Conservation (phyloP, 2,113 vertebrate genomes). For the Shinisaurus crocodilurus region DNA sequence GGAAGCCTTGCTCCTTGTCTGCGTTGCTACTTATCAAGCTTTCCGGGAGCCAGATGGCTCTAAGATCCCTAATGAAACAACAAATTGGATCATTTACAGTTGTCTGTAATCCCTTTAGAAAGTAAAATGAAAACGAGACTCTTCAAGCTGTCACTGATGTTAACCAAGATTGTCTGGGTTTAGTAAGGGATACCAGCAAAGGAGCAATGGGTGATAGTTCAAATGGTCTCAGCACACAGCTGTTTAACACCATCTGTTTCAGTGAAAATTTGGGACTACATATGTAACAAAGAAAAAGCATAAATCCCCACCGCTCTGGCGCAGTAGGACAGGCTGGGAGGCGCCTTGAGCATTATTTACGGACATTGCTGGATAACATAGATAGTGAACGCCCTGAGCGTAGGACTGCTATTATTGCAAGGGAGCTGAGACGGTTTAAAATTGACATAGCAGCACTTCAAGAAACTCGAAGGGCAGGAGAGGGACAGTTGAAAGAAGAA, state of each 20-base stretch:
- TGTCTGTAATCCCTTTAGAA: slow-evolving; percentile 7
- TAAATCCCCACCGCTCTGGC: not conserved
- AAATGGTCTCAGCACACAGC: not conserved
- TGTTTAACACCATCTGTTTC: not conserved
- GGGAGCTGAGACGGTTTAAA: too few species aligned
- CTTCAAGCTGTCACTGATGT: not conserved
- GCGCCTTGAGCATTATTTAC: too few species aligned
- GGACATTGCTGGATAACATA: too few species aligned
- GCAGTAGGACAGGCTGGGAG: not conserved
- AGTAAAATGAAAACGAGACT: not conserved
- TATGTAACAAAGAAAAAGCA: not conserved
- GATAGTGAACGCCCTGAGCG: too few species aligned
- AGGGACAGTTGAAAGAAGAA: too few species aligned
- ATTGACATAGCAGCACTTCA: too few species aligned
- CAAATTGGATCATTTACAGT: slow-evolving; percentile 14
- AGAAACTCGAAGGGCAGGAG: too few species aligned
- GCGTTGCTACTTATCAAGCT: not conserved
- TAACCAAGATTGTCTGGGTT: not conserved
- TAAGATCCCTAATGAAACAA: slow-evolving; percentile 13
- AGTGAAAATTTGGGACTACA: not conserved
- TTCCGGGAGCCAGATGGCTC: not conserved
- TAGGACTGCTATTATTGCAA: too few species aligned
- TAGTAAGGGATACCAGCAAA: not conserved
- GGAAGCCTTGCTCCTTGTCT: not conserved
- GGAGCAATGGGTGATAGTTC: not conserved